These are phyloP conservation scores for Ferdinandea cuprea DNA, from an alignment of 2,888 invertebrate genomes.

Conservation along the genomic window DNA sequence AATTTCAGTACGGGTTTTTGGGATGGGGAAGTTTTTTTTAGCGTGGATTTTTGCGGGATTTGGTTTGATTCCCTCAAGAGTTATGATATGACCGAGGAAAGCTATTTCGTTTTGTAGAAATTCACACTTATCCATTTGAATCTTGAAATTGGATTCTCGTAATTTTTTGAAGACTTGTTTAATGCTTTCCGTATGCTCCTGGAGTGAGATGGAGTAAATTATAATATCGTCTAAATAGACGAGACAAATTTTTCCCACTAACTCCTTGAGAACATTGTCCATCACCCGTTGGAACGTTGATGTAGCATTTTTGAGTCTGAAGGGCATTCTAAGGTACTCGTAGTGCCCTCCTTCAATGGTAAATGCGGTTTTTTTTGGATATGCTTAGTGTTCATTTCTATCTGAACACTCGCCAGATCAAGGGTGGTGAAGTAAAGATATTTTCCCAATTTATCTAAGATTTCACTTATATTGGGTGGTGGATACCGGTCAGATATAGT, in stretches of 20 bases:
- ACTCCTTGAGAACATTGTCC: slow-evolving; percentile 2
- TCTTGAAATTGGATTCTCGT: not conserved
- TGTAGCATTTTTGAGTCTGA: slow-evolving; percentile 22
- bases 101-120: slow-evolving; percentile 20
- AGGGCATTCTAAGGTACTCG: slow-evolving; percentile 21
- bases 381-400: slow-evolving; percentile 50
- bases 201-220: slow-evolving; percentile 17
- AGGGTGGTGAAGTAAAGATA: slow-evolving; percentile 53
- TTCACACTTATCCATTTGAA: slow-evolving; percentile 21
- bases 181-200: slow-evolving; percentile 8
- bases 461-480: slow-evolving; percentile 48
- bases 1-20: slow-evolving; percentile 18
- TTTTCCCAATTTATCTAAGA: slow-evolving; percentile 59
- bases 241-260: not conserved
- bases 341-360: slow-evolving; percentile 13
- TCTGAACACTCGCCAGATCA: slow-evolving; percentile 63
- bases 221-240: slow-evolving; percentile 18
- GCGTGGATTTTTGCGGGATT: slow-evolving; percentile 24
- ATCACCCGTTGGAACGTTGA: slow-evolving; percentile 22
- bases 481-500: slow-evolving; percentile 12
- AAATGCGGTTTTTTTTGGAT: slow-evolving; percentile 58
- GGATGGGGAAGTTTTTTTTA: slow-evolving; percentile 27
- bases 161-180: slow-evolving; percentile 15
- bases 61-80: slow-evolving; percentile 16
- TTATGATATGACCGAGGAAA: slow-evolving; percentile 19